These are phyloP conservation scores for Macaria notata DNA, from an alignment of 2,888 invertebrate genomes.

Conservation along the genomic window DNA sequence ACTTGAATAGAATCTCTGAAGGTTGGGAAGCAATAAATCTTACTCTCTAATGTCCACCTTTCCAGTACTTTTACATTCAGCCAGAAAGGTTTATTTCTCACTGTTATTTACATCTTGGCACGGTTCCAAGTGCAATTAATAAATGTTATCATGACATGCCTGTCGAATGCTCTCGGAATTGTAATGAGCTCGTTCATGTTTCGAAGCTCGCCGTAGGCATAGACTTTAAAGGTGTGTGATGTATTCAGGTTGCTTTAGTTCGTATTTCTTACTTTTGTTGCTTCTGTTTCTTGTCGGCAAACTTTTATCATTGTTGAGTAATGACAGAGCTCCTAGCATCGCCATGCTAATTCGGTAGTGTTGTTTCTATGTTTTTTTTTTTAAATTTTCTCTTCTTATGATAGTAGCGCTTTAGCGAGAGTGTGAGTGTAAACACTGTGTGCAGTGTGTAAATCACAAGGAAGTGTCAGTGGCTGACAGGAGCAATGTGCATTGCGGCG, in stretches of 20 bases:
- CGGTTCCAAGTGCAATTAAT: constrained; percentile 29
- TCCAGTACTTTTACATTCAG: constrained; percentile 17
- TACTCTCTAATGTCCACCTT: not conserved
- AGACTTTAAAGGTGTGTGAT: constrained; percentile 11
- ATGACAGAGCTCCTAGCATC: no score
- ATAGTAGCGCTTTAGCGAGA: constrained; percentile 37
- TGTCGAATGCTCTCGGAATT: constrained; percentile 30
- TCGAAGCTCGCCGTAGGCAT: constrained; percentile 1
- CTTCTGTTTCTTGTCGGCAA: no score
- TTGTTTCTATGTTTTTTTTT: no score
- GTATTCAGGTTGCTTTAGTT: no score
- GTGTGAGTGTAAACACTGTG: constrained; percentile 44
- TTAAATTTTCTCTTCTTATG: no score
- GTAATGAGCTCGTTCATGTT: constrained; percentile 22
- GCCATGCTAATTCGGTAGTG: no score
- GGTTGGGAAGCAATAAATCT: constrained; percentile 5
- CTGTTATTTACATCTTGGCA: constrained; percentile 32
- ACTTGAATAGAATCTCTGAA: not conserved
- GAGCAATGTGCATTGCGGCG: constrained; percentile 42
- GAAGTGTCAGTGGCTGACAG: constrained; percentile 45
- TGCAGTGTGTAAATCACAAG: constrained; percentile 43
- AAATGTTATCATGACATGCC: constrained; percentile 26
- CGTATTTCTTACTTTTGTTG: no score
- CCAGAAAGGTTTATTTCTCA: constrained; percentile 22
- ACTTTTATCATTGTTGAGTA: no score